Percentiles rank a stretch among this genome's conserved stretches.
These are phyloP conservation scores for Atrina japonica DNA, from an alignment of 2,888 invertebrate genomes.

Conservation along the genomic window DNA sequence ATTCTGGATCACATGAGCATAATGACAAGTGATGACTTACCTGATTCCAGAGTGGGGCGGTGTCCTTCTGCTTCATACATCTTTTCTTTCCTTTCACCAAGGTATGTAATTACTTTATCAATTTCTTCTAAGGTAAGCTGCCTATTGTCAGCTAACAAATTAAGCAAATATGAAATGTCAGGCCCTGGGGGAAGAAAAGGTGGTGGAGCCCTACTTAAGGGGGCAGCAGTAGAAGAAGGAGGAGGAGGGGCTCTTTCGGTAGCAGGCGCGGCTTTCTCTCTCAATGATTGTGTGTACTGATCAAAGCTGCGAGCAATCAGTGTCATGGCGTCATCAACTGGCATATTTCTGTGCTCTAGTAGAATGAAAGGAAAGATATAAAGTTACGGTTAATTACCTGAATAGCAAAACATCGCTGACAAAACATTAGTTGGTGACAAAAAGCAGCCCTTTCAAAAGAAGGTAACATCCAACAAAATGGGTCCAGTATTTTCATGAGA, in stretches of 20 bases:
- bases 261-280: slow-evolving; percentile 66
- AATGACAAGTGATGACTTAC: no score
- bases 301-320: slow-evolving; percentile 85
- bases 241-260: slow-evolving; percentile 47
- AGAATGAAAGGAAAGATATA: slow-evolving; percentile 14
- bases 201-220: slow-evolving; percentile 42
- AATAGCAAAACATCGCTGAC: no score
- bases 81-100: slow-evolving; percentile 87
- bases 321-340: slow-evolving; percentile 92
- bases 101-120: slow-evolving; percentile 82
- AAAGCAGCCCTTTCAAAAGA: no score
- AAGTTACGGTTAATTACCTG: slow-evolving; percentile 1
- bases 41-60: slow-evolving; percentile 26
- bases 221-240: slow-evolving; percentile 25
- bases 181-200: slow-evolving; percentile 70
- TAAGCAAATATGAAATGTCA: slow-evolving; percentile 83
- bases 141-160: slow-evolving; percentile 91
- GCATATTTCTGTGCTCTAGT: slow-evolving; percentile 96
- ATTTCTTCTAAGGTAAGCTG: slow-evolving; percentile 80
- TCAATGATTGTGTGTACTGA: slow-evolving; percentile 72
- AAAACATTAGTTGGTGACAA: no score
- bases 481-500: no score
- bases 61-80: slow-evolving; percentile 54
- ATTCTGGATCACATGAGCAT: no score
- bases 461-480: no score